Evolutionary conservation across 2,888 invertebrate species (phyloP).

Genomic region (Leptinotarsa peninsularis): DNA sequence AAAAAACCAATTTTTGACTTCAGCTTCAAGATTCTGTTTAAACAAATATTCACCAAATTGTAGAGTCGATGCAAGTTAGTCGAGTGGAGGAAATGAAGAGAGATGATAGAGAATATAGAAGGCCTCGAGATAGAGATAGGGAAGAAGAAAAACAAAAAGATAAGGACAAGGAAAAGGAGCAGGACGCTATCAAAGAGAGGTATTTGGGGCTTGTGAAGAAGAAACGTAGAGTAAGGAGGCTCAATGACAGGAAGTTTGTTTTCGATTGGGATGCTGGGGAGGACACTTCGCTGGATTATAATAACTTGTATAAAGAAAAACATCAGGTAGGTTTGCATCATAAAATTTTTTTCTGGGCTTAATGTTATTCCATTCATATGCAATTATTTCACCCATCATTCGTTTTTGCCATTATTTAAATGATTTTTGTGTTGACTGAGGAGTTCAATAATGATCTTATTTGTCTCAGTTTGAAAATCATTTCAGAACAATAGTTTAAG

Average conservation of each 20-base stretch:
- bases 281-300: conserved; percentile 98
- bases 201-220: conserved; percentile 95
- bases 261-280: conserved; percentile 99
- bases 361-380: too few species aligned
- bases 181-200: conserved; percentile 94
- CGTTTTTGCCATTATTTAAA: too few species aligned
- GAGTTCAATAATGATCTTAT: too few species aligned
- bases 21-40: too few species aligned
- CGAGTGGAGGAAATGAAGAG: conserved; percentile 60
- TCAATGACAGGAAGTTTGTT: conserved; percentile 99
- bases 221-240: conserved; percentile 88
- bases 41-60: too few species aligned
- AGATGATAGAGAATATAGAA: conserved; percentile 60
- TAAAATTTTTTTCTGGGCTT: too few species aligned
- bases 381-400: too few species aligned
- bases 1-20: too few species aligned
- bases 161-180: conserved; percentile 92
- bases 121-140: conserved; percentile 67
- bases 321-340: conserved; percentile 74
- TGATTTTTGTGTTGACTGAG: too few species aligned
- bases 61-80: conserved; percentile 56
- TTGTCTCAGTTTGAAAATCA: too few species aligned
- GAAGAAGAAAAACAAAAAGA: conserved; percentile 71
- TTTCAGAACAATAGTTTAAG: too few species aligned
- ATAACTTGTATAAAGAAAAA: conserved; percentile 93